phyloP scores from a whole-genome alignment of 1,140 invertebrate species.

The Scaptomyza montana region DNA sequence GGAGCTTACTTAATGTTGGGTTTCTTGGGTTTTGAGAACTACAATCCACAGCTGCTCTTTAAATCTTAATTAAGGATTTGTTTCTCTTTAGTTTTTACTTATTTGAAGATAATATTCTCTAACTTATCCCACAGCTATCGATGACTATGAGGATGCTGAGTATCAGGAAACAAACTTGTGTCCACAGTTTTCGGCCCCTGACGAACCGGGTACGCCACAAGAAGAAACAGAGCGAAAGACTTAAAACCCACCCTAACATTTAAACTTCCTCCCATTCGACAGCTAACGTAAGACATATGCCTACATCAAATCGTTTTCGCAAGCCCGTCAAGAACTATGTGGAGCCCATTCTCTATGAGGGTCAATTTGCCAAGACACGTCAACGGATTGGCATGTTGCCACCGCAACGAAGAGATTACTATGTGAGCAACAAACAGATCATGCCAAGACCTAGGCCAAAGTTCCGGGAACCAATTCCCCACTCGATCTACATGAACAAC shows the following conservation, averaged over 20 bases:
- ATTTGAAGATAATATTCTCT: no score
- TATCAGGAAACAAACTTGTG: constrained; percentile 62
- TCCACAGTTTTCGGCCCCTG: constrained; percentile 52
- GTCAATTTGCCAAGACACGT: constrained; percentile 53
- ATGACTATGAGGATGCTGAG: constrained; percentile 52
- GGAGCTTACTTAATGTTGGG: not conserved
- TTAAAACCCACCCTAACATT: not conserved
- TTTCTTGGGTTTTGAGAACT: no score
- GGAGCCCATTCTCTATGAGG: constrained; percentile 67
- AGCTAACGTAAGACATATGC: constrained; percentile 18
- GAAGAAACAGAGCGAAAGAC: not conserved
- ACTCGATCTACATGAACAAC: constrained; percentile 68
- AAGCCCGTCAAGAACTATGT: constrained; percentile 69
- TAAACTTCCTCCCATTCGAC: not conserved
- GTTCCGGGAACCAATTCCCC: constrained; percentile 53
- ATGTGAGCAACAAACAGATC: constrained; percentile 63
- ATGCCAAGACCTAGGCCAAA: constrained; percentile 57
- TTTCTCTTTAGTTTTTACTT: no score
- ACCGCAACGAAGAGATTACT: constrained; percentile 45
- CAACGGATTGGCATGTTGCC: constrained; percentile 34
- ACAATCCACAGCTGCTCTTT: no score
- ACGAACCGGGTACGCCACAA: constrained; percentile 27
- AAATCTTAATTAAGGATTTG: no score
- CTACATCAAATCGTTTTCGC: constrained; percentile 23
- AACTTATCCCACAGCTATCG: not conserved